phyloP scores from a whole-genome alignment of 2,888 invertebrate genomes.

The Deilephila porcellus region DNA sequence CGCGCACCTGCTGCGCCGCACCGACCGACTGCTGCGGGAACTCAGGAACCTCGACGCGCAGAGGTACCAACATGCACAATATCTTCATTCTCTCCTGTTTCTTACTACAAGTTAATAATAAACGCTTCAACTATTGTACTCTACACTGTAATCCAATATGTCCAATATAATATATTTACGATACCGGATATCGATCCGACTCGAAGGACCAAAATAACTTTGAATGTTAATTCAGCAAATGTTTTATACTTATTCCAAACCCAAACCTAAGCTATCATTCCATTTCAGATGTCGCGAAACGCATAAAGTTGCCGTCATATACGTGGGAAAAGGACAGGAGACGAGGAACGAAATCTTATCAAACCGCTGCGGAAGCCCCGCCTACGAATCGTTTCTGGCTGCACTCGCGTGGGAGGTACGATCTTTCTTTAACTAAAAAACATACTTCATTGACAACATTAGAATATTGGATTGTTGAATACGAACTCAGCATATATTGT shows the following conservation, averaged over 20 bases:
- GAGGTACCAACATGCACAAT: conserved; percentile 65
- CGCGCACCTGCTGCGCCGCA: conserved; percentile 93
- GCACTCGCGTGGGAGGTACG: conserved; percentile 86
- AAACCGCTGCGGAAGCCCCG: conserved; percentile 95
- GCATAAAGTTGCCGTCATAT: conserved; percentile 98
- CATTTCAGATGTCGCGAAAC: conserved; percentile 92
- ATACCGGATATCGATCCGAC: not conserved
- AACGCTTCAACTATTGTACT: too few relatives aligned
- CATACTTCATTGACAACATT: not conserved
- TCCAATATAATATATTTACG: not conserved
- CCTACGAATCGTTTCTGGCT: conserved; percentile 93
- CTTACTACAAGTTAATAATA: too few relatives aligned
- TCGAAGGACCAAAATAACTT: too few relatives aligned
- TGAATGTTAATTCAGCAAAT: too few relatives aligned
- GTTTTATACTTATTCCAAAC: too few relatives aligned
- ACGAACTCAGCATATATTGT: too few relatives aligned
- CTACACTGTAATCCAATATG: not conserved
- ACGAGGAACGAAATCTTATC: conserved; percentile 96
- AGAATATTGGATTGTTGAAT: too few relatives aligned
- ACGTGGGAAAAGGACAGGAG: conserved; percentile 98
- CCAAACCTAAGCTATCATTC: too few relatives aligned
- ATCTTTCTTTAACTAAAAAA: conserved; percentile 30
- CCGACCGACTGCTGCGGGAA: conserved; percentile 95
- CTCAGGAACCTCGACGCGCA: conserved; percentile 96
- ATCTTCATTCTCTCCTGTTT: too few relatives aligned